Conservation (phyloP, 2,113 vertebrate species). For the Condylura cristata region DNA sequence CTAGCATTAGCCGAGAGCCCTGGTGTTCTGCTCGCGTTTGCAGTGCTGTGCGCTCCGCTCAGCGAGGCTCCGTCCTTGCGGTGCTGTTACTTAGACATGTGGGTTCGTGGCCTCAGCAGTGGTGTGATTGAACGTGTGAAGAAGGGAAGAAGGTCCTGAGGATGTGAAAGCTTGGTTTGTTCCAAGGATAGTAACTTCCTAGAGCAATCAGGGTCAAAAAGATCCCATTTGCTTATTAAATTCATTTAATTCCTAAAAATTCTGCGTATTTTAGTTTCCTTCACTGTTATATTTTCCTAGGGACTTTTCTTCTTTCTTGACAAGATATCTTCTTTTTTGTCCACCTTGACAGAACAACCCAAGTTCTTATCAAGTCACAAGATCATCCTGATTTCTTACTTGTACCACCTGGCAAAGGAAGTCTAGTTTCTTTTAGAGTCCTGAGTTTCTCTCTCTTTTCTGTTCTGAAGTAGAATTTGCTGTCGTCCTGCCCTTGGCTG, state of each 20-base stretch:
- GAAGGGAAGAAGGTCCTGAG: not conserved
- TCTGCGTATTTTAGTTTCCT: not conserved
- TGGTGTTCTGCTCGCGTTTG: not conserved
- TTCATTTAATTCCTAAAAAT: not conserved
- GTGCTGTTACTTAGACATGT: no score
- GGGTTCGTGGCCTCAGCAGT: no score
- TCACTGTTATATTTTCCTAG: not conserved
- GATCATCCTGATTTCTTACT: not conserved
- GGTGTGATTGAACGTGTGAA: not conserved
- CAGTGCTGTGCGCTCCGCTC: not conserved
- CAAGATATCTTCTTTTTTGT: not conserved
- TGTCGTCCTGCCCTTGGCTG: not conserved
- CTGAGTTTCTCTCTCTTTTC: not conserved
- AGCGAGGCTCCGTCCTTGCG: no score
- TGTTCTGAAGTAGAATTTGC: not conserved
- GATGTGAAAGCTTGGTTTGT: not conserved
- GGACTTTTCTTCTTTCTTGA: not conserved
- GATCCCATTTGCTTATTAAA: not conserved
- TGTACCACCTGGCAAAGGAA: not conserved
- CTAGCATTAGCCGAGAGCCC: not conserved
- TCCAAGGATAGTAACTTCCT: not conserved
- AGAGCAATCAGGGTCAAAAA: not conserved
- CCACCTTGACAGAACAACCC: not conserved
- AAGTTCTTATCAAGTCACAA: not conserved
- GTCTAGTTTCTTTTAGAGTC: not conserved